Percentiles rank a stretch among this genome's conserved stretches.
Evolutionary conservation across 2,888 invertebrate genomes (phyloP).

Genomic region (Acrocyrtus sp.): DNA sequence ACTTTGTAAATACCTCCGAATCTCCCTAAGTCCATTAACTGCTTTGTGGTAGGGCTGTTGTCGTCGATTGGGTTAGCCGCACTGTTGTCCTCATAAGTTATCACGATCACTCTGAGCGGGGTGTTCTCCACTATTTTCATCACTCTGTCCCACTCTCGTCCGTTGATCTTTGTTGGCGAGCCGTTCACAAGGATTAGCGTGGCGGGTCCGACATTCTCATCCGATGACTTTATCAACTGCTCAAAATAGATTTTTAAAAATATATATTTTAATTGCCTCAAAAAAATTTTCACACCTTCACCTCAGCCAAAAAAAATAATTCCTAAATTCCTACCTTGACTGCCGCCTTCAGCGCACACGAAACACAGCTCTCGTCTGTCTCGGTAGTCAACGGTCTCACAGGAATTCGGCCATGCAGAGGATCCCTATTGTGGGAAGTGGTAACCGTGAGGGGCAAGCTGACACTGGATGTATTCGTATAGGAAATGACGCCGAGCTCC

Average conservation of each 20-base stretch:
- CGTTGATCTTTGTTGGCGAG: conserved; percentile 59
- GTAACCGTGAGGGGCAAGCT: conserved; percentile 63
- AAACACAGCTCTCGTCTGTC: conserved; percentile 59
- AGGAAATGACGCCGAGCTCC: conserved; percentile 63
- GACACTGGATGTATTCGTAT: conserved; percentile 59
- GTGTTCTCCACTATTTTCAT: conserved; percentile 61
- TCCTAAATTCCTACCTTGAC: conserved; percentile 61
- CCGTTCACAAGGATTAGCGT: conserved; percentile 62
- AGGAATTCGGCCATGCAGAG: conserved; percentile 64
- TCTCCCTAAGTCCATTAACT: conserved; percentile 56
- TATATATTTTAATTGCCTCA: too few species aligned
- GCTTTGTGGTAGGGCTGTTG: conserved; percentile 17
- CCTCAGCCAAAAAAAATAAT: too few species aligned
- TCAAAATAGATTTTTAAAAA: too few species aligned
- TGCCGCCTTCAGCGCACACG: conserved; percentile 61
- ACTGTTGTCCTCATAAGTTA: conserved; percentile 62
- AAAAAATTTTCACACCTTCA: not conserved
- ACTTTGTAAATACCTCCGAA: conserved; percentile 61
- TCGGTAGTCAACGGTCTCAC: conserved; percentile 58
- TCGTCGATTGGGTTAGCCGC: conserved; percentile 51
- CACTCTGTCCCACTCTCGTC: conserved; percentile 61
- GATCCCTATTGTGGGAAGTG: conserved; percentile 63
- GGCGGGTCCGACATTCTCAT: conserved; percentile 61
- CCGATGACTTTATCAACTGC: conserved; percentile 61
- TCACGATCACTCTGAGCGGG: conserved; percentile 60